Evolutionary conservation across 1,140 invertebrate species (phyloP).

Genomic region (Drosophila fuyamai): DNA sequence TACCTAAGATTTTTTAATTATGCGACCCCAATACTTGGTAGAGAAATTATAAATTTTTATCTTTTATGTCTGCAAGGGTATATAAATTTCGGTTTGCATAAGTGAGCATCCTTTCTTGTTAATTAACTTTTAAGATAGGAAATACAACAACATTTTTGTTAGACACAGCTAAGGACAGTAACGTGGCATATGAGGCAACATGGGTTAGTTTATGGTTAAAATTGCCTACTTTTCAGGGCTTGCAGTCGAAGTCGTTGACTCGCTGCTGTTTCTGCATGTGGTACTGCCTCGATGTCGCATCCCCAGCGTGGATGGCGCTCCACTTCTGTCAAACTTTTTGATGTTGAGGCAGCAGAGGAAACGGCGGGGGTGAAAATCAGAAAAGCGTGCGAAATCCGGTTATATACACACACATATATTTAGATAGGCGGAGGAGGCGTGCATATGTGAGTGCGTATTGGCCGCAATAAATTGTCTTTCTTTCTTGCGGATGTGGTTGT

Average conservation of each 20-base stretch:
- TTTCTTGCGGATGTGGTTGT: constrained; percentile 63
- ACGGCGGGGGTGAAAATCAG: constrained; percentile 19
- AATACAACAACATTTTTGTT: not conserved
- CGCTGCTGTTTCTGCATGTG: constrained; percentile 5
- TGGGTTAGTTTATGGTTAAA: constrained; percentile 7
- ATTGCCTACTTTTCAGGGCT: constrained; percentile 42
- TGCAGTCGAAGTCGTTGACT: constrained; percentile 27
- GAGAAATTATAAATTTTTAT: no score
- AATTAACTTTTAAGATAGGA: not conserved
- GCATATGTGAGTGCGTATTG: constrained; percentile 58
- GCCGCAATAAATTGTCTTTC: constrained; percentile 76
- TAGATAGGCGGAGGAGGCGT: constrained; percentile 21
- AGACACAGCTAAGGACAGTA: not conserved
- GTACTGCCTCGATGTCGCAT: constrained; percentile 30
- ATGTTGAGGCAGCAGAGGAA: constrained; percentile 47
- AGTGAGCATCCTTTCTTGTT: no score
- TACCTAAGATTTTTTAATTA: no score
- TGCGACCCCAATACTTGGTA: no score
- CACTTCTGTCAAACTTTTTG: constrained; percentile 78
- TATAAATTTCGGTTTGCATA: no score
- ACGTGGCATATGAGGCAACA: not conserved
- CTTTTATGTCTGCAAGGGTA: no score
- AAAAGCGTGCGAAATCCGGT: constrained; percentile 58
- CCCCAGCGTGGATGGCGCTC: constrained; percentile 66
- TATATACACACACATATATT: constrained; percentile 31